Evolutionary conservation across 2,797 vertebrate genomes (phyloP).

Genomic region (Premnoplex brunnescens): DNA sequence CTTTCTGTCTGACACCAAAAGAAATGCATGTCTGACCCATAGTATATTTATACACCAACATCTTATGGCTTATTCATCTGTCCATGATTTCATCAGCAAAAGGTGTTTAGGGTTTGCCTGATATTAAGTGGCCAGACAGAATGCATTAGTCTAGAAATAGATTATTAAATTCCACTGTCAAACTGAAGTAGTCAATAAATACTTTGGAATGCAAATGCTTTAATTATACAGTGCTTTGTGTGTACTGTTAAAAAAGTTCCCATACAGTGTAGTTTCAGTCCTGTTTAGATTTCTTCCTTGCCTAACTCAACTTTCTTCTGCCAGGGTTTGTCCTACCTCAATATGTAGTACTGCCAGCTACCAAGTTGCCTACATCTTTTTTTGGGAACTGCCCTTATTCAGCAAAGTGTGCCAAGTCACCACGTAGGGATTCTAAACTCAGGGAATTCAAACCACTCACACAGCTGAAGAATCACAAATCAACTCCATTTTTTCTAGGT

Average conservation of each 20-base stretch:
- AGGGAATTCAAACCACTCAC: neutral
- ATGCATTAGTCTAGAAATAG: neutral
- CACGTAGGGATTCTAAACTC: neutral
- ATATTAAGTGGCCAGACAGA: neutral
- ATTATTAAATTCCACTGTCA: slow-evolving; percentile 2
- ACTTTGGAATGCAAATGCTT: neutral
- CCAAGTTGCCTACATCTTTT: neutral
- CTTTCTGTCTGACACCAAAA: neutral
- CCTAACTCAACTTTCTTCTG: neutral
- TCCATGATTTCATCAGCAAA: neutral
- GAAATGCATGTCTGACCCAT: fast-evolving
- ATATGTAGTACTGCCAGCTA: neutral
- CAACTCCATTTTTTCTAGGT: neutral
- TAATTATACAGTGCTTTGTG: neutral
- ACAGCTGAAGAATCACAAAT: neutral
- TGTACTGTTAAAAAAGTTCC: neutral
- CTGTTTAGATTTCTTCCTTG: neutral
- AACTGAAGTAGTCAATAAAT: neutral
- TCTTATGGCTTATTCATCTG: neutral
- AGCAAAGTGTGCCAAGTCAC: neutral
- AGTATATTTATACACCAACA: neutral
- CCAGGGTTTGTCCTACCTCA: neutral
- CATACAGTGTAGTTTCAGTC: neutral
- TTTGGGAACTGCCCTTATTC: neutral
- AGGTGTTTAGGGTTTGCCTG: neutral